Base-by-base conservation (phyloP, 1,140 invertebrate species). In the Bactericera cockerelli region DNA sequence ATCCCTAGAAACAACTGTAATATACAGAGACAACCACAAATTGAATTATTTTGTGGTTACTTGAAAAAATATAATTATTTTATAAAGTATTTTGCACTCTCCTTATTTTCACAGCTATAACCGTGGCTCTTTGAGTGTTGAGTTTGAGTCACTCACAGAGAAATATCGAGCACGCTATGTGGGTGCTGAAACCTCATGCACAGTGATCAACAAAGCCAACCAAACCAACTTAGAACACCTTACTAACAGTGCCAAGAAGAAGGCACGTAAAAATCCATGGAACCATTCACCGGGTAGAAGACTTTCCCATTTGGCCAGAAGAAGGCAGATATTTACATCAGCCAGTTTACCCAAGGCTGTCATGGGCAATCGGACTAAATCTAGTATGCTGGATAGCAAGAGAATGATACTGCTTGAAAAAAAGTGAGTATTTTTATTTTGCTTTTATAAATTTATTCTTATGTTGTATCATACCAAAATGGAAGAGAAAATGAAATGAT, bases 71-170 rank as follows among this genome's bases (percentile, higher is more conserved):
- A n/a, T n/a, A n/a, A n/a, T n/a, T n/a, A n/a, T n/a, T n/a, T n/a
- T n/a, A n/a, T n/a, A n/a, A n/a, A n/a, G n/a, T n/a, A n/a, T n/a
- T n/a, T n/a, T n/a, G n/a, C n/a, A n/a, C n/a, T n/a, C n/a, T n/a
- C n/a, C n/a, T n/a, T n/a, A n/a, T n/a, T n/a, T 66, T 73, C 75
- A 70, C 66, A 83, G 82, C 68, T 80, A 82, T 64, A 85, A 85
- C 65, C 65, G 77, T 59, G 80, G 74, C 33, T 76, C 69, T 63
- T 63, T 73, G 16, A 73, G 78, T 1, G 82, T 83, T 64, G 77
- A 81, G 55, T 75, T 81, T 60, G 81, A 83, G 65, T 68, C 70
- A 58, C 67, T 83, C 1, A 72, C 77, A 26, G 67, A 76, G 36
- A 77, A 75, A 61, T 77, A 82, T 59, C 75, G 71, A 4, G 76